phyloP scores from a whole-genome alignment of 2,113 vertebrate genomes.

The Eolophus roseicapilla region DNA sequence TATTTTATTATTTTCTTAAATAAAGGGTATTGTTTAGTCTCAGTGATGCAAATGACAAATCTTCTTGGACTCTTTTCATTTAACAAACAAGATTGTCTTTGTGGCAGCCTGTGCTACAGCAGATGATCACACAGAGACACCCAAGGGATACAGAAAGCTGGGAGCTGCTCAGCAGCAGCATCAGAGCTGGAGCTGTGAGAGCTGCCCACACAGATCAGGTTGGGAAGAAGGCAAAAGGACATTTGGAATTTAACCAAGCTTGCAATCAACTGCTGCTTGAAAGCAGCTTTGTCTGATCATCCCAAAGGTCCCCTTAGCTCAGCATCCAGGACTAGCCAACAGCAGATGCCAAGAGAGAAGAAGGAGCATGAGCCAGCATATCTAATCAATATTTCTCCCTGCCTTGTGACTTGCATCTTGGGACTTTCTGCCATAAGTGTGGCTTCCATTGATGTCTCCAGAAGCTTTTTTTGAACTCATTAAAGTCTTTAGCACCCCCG shows the following conservation, averaged over 20 bases:
- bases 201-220: background rate
- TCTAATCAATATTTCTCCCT: background rate
- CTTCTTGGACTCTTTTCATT: background rate
- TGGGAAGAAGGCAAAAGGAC: background rate
- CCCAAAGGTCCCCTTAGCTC: slow-evolving; percentile 22
- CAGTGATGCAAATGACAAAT: slow-evolving; percentile 20
- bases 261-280: background rate
- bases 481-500: background rate
- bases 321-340: background rate
- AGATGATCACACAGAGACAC: slow-evolving; percentile 20
- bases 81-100: background rate
- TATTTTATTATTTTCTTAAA: slow-evolving; percentile 50
- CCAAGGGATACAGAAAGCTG: background rate
- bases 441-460: background rate
- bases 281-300: slow-evolving; percentile 3
- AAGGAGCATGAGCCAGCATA: background rate
- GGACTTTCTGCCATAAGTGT: background rate
- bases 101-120: background rate
- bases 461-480: background rate
- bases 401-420: background rate
- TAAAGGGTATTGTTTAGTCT: slow-evolving; percentile 43
- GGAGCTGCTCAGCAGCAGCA: background rate
- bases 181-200: background rate
- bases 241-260: slow-evolving; percentile 6
- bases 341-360: slow-evolving; percentile 8